Conservation (phyloP, 1,140 invertebrate species). For the Popillia japonica region DNA sequence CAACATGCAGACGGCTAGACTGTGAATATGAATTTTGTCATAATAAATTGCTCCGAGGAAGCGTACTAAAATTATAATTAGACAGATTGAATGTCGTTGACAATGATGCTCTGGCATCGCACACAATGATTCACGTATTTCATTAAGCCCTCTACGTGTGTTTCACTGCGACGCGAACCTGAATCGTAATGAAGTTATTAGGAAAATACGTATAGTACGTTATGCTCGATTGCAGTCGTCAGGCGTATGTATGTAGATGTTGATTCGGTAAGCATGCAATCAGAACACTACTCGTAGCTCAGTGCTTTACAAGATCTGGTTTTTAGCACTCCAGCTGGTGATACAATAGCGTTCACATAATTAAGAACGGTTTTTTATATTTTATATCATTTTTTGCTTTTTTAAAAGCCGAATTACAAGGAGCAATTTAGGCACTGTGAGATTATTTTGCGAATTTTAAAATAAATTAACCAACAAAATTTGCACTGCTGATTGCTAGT, state of each 20-base stretch:
- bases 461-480: too few species aligned
- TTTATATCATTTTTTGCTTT: too few species aligned
- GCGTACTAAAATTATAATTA: slow-evolving; percentile 34
- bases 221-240: not conserved
- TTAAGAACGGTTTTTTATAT: not conserved
- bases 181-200: slow-evolving; percentile 30
- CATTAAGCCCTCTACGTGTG: slow-evolving; percentile 26
- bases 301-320: not conserved
- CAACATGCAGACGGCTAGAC: slow-evolving; percentile 23
- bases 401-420: too few species aligned
- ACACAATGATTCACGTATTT: slow-evolving; percentile 30
- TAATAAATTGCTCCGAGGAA: slow-evolving; percentile 26
- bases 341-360: not conserved
- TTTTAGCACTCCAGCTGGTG: not conserved
- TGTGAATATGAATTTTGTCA: slow-evolving; percentile 12
- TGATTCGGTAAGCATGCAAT: not conserved
- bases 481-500: too few species aligned
- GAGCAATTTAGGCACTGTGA: too few species aligned
- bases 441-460: too few species aligned
- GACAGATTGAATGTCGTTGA: slow-evolving; percentile 25
- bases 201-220: not conserved
- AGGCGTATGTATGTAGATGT: not conserved
- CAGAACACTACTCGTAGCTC: not conserved
- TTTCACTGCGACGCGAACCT: not conserved
- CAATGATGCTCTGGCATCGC: slow-evolving; percentile 15